Percentiles rank a stretch among this genome's conserved stretches.
Evolutionary conservation across 2,113 vertebrate species (phyloP).

Genomic region (Heterochromis multidens): DNA sequence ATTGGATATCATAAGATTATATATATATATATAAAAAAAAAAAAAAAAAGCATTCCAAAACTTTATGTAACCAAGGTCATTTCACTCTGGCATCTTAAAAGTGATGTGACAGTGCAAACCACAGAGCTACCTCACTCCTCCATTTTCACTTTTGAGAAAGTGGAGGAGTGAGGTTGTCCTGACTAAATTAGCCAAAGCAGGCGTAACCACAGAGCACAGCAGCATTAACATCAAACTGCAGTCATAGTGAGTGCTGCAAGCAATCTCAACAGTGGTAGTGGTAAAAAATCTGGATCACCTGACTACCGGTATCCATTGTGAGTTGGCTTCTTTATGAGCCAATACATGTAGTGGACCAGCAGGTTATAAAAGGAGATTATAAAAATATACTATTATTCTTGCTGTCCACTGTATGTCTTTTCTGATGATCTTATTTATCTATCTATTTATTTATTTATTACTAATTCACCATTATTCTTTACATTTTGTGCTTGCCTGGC

Average conservation of each 20-base stretch:
- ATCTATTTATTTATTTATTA: neutral
- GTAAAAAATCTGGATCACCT: neutral
- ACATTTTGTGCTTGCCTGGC: neutral
- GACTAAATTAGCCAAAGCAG: constrained; percentile 24
- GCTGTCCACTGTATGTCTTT: neutral
- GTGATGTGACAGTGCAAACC: neutral
- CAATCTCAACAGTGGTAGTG: neutral
- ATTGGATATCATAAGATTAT: neutral
- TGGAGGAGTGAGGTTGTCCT: neutral
- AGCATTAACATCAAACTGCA: neutral
- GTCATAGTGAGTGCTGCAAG: neutral
- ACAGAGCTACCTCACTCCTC: neutral
- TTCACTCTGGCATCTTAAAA: neutral
- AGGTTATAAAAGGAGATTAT: neutral
- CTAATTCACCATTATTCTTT: fast-evolving
- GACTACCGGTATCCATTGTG: neutral
- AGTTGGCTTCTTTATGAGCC: neutral
- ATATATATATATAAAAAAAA: neutral
- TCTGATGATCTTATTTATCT: neutral
- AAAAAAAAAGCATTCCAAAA: neutral
- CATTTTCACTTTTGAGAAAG: neutral
- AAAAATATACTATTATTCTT: neutral
- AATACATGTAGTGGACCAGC: neutral
- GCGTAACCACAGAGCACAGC: neutral
- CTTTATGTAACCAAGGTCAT: neutral